Base-by-base conservation (phyloP, 2,113 vertebrate genomes). In the Poeciliopsis retropinna region DNA sequence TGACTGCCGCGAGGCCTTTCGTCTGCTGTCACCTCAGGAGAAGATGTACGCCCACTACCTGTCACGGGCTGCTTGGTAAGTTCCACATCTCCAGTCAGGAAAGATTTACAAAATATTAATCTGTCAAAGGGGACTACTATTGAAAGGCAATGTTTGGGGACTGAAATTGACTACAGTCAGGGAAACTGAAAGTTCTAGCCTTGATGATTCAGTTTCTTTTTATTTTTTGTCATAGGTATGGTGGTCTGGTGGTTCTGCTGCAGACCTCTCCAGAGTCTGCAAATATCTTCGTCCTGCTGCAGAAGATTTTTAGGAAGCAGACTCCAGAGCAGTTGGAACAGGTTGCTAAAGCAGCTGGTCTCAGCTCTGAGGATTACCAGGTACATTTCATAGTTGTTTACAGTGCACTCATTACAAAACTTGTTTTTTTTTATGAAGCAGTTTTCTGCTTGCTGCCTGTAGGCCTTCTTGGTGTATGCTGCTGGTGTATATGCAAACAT, bases 401-500 rank as follows among this genome's bases (percentile, higher is more conserved):
- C 51, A 57, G 25, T 57, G 25, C 51, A 25, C 3, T n/a, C 51
- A 3, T n/a, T 10, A 57, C 25, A 57, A 11, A 3, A n/a, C 17
- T 0, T n/a, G 7, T 3, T 9, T 25, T 57, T 57, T 57, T 57
- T 25, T 57, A 57, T n/a, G 22, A 57, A 9, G n/a, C 27, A 51
- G 12, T 60, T 13, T 13, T 28, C 17, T 76, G 1, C 79, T 10
- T 74, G n/a, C 80, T 7, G 4, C 60, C 12, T 84, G 31, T 74
- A 97, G 96, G 96, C 96, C 0, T 95, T 98, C 81, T 90, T 98
- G 81, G 96, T 98, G 34, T 98, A 97, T 74, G 88, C 96, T n/a
- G 96, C 96, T 0, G 96, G 96, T 11, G 79, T 97, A 67, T 98
- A 96, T 89, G 95, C 96, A 91, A 98, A 98, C 90, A 98, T 98